Base-by-base conservation (phyloP, 2,797 vertebrate genomes). In the Phataginus tetradactyla region DNA sequence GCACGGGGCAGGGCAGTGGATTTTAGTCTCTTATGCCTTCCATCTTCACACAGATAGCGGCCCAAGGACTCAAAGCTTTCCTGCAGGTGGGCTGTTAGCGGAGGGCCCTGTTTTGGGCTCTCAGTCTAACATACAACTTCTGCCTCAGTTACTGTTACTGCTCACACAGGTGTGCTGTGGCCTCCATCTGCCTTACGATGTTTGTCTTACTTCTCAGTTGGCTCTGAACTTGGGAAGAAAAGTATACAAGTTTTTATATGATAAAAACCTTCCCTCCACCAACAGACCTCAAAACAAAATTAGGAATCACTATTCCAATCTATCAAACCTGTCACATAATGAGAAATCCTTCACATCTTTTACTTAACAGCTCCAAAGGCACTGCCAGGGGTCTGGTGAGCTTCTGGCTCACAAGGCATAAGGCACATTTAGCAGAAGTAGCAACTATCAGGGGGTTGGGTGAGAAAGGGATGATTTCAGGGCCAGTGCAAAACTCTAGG, bases 271-370 rank as follows among this genome's bases (percentile, higher is more conserved):
- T 85, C 75, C 64, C 85, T 94, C 57, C 39, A 66, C 77, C 68
- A 81, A 69, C 13, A 86, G 90, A 81, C 57, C 61, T 95, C 79
- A 86, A 83, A 95, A 94, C 74, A 77, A 95, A 96, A 96, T 97
- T 39, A 97, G 91, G 74, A 93, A 81, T 61, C 86, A 29, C 68
- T 42, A 94, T 86, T 69, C 79, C 81, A 68, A 95, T 86, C 95
- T 95, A 94, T 96, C 89, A 97, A 77, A 64, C 15, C 81, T 96
- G 94, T 96, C 91, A 94, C 45, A 68, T 91, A 94, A 85, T 80
- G 90, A 97, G 96, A 94, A 91, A 86, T 69, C 72, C 86, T 92
- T 95, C 78, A 88, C 79, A 71, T 86, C 72, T 94, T 83, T 61
- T 71, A 61, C 69, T 94, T 94, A 90, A 81, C 59, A 83, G 90